Percentiles rank a stretch among this genome's conserved stretches.
Conservation (phyloP, 2,888 invertebrate genomes). For the Sarcophaga carnaria region DNA sequence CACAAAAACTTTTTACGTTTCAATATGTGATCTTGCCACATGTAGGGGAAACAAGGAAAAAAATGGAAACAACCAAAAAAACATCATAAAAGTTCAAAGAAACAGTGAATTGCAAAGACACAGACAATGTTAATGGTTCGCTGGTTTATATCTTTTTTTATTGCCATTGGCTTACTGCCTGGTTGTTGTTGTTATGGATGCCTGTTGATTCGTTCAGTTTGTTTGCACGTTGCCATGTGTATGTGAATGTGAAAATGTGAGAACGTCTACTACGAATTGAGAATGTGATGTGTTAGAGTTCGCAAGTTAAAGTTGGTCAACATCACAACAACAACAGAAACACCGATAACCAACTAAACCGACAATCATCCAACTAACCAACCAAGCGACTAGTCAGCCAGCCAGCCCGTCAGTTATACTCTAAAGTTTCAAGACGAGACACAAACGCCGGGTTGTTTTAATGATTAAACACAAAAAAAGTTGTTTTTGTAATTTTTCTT, state of each 20-base stretch:
- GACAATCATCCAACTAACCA: background rate
- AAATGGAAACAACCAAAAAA: slow-evolving; percentile 1
- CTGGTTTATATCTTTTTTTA: slow-evolving; percentile 34
- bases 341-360: slow-evolving; percentile 37
- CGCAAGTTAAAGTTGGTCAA: slow-evolving; percentile 66
- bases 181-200: slow-evolving; percentile 48
- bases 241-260: slow-evolving; percentile 43
- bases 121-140: slow-evolving; percentile 52
- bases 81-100: slow-evolving; percentile 64
- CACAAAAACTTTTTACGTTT: no score
- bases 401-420: slow-evolving; percentile 46
- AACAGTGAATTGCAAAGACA: slow-evolving; percentile 59
- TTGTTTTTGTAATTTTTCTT: background rate
- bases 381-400: background rate
- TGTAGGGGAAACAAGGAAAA: no score
- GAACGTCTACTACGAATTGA: slow-evolving; percentile 20
- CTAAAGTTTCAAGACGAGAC: slow-evolving; percentile 58
- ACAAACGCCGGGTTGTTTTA: slow-evolving; percentile 54
- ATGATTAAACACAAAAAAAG: background rate
- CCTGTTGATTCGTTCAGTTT: slow-evolving; percentile 43
- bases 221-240: slow-evolving; percentile 45
- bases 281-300: slow-evolving; percentile 65
- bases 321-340: slow-evolving; percentile 29
- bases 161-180: slow-evolving; percentile 40
- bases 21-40: no score